Base-by-base conservation (phyloP, 2,113 vertebrate species). In the Leucosticte australis region DNA sequence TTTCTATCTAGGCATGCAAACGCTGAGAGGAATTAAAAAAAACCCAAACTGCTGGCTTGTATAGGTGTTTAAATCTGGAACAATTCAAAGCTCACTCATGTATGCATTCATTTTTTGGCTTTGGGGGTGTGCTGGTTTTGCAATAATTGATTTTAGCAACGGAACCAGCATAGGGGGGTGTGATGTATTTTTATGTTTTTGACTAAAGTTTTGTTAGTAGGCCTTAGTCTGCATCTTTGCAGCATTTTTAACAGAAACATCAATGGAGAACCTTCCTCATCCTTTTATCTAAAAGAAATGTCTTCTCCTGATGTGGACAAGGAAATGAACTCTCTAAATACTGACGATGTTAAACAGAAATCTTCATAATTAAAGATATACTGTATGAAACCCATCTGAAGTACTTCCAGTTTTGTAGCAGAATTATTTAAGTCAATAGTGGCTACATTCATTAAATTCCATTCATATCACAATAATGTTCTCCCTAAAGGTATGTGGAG, bases 21-120 rank as follows among this genome's bases (percentile, higher is more conserved):
- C 5, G 27, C 16, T 35, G 31, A 19, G 14, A 35, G 5, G 5
- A 33, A n/a, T 31, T 9, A 5, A 41, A 10, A 24, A 41, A 42
- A 4, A 2, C 0, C 3, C 10, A 63, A 39, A 56, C 7, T 60
- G 16, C 3, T 88, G 15, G 7, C 3, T 50, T 75, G 8, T 28
- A 46, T 19, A 9, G 4, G 1, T 64, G 9, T 46, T 93, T 49
- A 6, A 15, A 11, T 31, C 9, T 28, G 28, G 37, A 83, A 62
- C 24, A 23, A 47, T 39, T 56, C 15, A 70, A n/a, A 37, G 13
- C 16, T 53, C 37, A 46, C 28, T 70, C 41, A 41, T 41, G 13
- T n/a, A 46, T 47, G 52, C 17, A 41, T 15, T 18, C 5, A 16
- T 59, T 59, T 31, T 47, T 37, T 28, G 0, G 2, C 19, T 59